Percentiles rank a stretch among this genome's conserved stretches.
These are phyloP conservation scores for Cossypha dichroa DNA, from an alignment of 2,797 vertebrate species.

Conservation along the genomic window DNA sequence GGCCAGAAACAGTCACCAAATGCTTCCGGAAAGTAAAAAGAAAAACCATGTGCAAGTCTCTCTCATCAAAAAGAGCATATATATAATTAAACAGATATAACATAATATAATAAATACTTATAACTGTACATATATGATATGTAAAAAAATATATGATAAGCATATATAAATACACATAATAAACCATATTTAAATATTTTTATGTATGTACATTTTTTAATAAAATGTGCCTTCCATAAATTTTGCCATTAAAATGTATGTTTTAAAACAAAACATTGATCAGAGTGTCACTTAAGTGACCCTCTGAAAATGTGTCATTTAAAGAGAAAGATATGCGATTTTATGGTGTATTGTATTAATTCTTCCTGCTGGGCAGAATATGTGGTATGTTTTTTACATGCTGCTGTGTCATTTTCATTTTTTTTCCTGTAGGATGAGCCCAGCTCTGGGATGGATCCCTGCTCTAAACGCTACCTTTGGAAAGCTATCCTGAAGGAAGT, in stretches of 20 bases:
- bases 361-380: neutral
- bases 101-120: neutral
- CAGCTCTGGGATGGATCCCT: constrained; percentile 80
- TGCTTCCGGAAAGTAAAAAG: neutral
- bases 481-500: constrained; percentile 65
- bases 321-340: neutral
- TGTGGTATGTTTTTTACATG: neutral
- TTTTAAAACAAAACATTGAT: neutral
- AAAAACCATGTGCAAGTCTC: neutral
- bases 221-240: neutral
- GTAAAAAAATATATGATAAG: neutral
- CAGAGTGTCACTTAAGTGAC: neutral
- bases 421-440: constrained; percentile 72
- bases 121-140: neutral
- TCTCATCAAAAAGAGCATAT: neutral
- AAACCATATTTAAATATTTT: no score
- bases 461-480: constrained; percentile 77
- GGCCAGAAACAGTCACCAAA: neutral
- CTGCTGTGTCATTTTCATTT: accelerated
- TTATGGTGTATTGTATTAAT: neutral
- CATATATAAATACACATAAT: neutral
- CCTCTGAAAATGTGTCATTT: neutral
- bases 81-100: neutral
- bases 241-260: neutral
- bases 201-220: neutral